A percentile compares a stretch with the other conserved stretches of the same genome.
Conservation (phyloP, 2,113 vertebrate species). For the Plestiodon gilberti region DNA sequence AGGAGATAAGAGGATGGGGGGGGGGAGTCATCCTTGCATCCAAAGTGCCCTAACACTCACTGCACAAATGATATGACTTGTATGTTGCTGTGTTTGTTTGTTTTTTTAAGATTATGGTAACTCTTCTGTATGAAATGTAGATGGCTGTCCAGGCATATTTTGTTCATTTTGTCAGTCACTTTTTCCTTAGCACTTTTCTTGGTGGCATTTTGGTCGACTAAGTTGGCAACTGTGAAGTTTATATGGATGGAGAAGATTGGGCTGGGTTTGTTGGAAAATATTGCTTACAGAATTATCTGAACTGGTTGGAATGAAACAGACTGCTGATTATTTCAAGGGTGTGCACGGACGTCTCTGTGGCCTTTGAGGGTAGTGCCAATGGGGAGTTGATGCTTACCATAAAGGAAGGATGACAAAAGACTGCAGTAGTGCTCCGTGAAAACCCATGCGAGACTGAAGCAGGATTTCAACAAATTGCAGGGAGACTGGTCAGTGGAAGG, state of each 20-base stretch:
- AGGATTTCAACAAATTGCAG: fast-evolving
- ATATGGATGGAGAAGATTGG: fast-evolving
- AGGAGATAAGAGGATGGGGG: not conserved
- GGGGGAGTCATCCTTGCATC: not conserved
- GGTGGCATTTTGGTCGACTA: not conserved
- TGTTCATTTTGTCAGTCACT: fast-evolving
- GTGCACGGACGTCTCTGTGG: fast-evolving
- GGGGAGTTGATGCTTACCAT: not conserved
- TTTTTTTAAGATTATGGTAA: not conserved
- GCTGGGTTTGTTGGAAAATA: not conserved
- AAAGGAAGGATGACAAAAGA: not conserved
- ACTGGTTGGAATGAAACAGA: not conserved
- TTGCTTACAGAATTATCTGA: not conserved
- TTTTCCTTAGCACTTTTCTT: fast-evolving
- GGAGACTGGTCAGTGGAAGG: fast-evolving
- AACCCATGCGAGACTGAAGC: not conserved
- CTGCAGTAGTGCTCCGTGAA: not conserved
- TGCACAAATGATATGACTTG: not conserved
- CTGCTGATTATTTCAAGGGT: not conserved
- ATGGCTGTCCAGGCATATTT: not conserved
- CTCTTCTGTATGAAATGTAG: not conserved
- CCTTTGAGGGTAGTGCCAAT: fast-evolving
- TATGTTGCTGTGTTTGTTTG: fast-evolving
- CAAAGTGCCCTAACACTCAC: fast-evolving
- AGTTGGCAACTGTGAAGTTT: not conserved